Evolutionary conservation across 2,113 vertebrate genomes (phyloP), one percentile per base, ranked within the genome.

Genomic region (Terrapene triunguis): DNA sequence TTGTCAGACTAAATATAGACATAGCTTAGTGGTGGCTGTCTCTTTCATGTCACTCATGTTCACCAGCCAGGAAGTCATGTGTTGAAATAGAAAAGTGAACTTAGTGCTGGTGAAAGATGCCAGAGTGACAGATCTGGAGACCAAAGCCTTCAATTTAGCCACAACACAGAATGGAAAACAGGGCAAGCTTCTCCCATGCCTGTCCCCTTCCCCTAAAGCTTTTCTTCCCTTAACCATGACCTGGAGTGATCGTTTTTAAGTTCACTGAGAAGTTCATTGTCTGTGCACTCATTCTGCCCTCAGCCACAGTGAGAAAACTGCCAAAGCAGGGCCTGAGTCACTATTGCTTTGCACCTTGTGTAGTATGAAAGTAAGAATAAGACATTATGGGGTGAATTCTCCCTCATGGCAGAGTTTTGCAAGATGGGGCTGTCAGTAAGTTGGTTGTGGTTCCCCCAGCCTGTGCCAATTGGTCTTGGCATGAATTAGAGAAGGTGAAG

Each of bases 1-100:
- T 82, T 90, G 82, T 44, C 92, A 94, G 87, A 94, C 96, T 98
- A 98, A 97, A 98, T 98, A 97, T 96, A 97, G 96, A 83, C 84
- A 89, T 95, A 78, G 93, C 93, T 92, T 94, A 76, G 83, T 84
- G 80, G 32, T 91, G 86, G 87, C 92, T 95, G 92, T 87, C 95
- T 69, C 82, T 94, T 89, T 93, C 79, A 38, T 91, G 93, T 91
- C 94, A 90, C 78, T 96, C 2, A 3, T 92, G n/a, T 85, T 93
- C 89, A 83, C 86, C 91, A 91, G 87, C 91, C 89, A 55, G 91
- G 87, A 90, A 94, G 47, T 84, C 51, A 84, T 84, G 90, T 50
- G 69, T 91, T 93, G 83, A 97, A 55, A 79, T 14, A 78, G 65
- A 84, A 95, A 95, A 93, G 57, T 88, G 53, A 95, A 98, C 90